Evolutionary conservation across 1,140 invertebrate genomes (phyloP).

Genomic region (Radopholus similis): DNA sequence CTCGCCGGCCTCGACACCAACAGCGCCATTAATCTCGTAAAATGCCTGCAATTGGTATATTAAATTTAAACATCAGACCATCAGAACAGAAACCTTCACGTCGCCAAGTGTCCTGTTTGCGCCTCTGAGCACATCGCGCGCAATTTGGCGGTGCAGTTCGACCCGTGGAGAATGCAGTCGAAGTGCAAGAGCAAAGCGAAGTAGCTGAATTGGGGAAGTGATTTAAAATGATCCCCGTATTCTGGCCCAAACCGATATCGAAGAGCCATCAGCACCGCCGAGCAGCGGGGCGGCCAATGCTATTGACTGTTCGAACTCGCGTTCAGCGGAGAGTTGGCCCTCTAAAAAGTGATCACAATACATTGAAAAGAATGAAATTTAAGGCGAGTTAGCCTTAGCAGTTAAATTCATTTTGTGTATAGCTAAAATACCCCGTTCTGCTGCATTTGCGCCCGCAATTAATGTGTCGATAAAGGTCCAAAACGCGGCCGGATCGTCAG

Average conservation of each 20-base stretch:
- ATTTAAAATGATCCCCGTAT: slow-evolving; percentile 43
- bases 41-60: background rate
- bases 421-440: no score
- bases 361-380: no score
- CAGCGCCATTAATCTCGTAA: background rate
- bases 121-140: background rate
- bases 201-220: slow-evolving; percentile 43
- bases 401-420: no score
- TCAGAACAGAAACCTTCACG: background rate
- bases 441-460: no score
- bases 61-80: background rate
- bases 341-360: no score
- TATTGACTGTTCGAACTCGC: slow-evolving; percentile 48
- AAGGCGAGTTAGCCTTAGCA: no score
- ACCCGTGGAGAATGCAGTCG: slow-evolving; percentile 50
- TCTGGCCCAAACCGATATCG: no score
- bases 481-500: slow-evolving; percentile 17
- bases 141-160: slow-evolving; percentile 51
- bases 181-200: slow-evolving; percentile 52
- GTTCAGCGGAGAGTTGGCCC: slow-evolving; percentile 15
- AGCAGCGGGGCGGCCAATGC: slow-evolving; percentile 27
- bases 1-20: background rate
- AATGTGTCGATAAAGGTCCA: background rate
- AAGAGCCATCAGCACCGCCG: no score
- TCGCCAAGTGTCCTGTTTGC: slow-evolving; percentile 17